Evolutionary conservation across 2,888 invertebrate genomes (phyloP).

Genomic region (Caenorhabditis auriculariae): DNA sequence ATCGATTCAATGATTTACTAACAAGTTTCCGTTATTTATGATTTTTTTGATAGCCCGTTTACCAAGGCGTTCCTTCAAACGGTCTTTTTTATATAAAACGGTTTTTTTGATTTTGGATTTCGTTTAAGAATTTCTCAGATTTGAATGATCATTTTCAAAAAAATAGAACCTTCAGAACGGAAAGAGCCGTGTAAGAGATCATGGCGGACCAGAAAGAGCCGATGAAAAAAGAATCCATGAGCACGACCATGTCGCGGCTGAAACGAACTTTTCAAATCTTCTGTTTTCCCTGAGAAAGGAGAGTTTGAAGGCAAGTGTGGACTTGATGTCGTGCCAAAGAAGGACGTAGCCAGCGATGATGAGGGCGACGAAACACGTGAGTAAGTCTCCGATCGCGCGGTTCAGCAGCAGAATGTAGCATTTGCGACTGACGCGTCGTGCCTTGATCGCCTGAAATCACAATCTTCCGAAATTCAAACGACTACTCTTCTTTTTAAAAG

Average conservation of each 20-base stretch:
- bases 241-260: slow-evolving; percentile 54
- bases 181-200: slow-evolving; percentile 53
- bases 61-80: too few relatives aligned
- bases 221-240: slow-evolving; percentile 54
- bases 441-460: slow-evolving; percentile 45
- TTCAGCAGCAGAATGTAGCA: slow-evolving; percentile 60
- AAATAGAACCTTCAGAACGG: slow-evolving; percentile 36
- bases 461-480: neutral
- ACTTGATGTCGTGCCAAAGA: slow-evolving; percentile 51
- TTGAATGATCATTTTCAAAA: neutral
- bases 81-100: too few relatives aligned
- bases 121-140: too few relatives aligned
- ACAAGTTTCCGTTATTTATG: too few relatives aligned
- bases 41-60: too few relatives aligned
- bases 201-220: slow-evolving; percentile 56
- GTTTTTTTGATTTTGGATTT: too few relatives aligned
- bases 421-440: slow-evolving; percentile 54
- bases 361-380: slow-evolving; percentile 48
- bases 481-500: neutral
- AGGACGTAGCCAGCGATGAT: slow-evolving; percentile 45
- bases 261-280: slow-evolving; percentile 7
- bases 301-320: neutral
- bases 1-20: too few relatives aligned
- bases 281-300: neutral
- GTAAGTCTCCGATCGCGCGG: slow-evolving; percentile 57